Base-by-base conservation (phyloP, 2,797 vertebrate species). In the Antennarius maculatus region DNA sequence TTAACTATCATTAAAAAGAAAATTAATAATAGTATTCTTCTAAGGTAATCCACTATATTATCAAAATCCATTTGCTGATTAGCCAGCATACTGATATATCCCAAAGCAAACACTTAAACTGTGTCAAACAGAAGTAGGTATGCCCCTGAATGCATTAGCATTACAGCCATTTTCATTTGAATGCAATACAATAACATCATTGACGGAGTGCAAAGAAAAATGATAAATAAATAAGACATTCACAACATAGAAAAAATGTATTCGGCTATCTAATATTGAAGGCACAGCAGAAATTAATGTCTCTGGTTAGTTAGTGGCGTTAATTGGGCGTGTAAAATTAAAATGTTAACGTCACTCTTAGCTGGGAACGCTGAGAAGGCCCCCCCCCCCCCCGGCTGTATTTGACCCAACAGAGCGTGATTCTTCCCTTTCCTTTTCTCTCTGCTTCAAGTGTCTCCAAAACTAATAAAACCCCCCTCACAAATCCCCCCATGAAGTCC, bases 401-500 rank as follows among this genome's bases (percentile, higher is more conserved):
- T 90, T 85, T 92, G 89, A 91, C 88, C 89, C 86, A 91, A 86
- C 87, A 58, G 84, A 91, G 86, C 85, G 71, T 85, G 79, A 71
- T 78, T 83, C 76, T 74, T 82, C 67, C 66, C 60, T 57, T 82
- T 82, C 82, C 68, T 76, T 77, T 71, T 81, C 83, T 89, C 79
- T 86, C 77, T 86, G 87, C 87, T 92, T 91, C 86, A 90, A 90
- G 86, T 91, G 88, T 90, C 88, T 90, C 86, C 82, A 90, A 92
- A 92, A 92, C 92, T 88, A 93, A 93, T 93, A 93, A 90, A 43
- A 12, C 42, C 13, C 13, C 42, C 12, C 82, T 76, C 82, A 66
- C 83, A 89, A 91, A 93, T 90, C 86, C 89, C 84, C 74, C 85
- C 92, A 82, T 81, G 91, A 95, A 94, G 91, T 93, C 89, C 82